Conservation (phyloP, 2,888 invertebrate genomes). For the Flexamia atlantica region DNA sequence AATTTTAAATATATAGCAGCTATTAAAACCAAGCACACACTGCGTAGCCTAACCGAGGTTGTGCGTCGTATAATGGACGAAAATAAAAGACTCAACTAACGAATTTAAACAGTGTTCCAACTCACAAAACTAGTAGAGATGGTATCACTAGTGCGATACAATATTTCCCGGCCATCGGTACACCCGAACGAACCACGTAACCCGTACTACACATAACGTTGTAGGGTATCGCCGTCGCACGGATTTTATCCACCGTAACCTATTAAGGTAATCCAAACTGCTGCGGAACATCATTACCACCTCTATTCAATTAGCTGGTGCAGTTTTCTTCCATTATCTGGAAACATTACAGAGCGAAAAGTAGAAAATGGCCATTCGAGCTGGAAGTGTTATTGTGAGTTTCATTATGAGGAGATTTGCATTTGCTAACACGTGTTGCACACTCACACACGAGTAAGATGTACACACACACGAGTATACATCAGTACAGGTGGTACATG, state of each 20-base stretch:
- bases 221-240: neutral
- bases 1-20: too few relatives aligned
- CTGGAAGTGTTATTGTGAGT: slow-evolving; percentile 18
- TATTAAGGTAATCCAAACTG: slow-evolving; percentile 40
- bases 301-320: slow-evolving; percentile 25
- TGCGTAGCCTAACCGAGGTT: too few relatives aligned
- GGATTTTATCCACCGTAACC: slow-evolving; percentile 5
- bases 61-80: too few relatives aligned
- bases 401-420: slow-evolving; percentile 4
- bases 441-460: neutral
- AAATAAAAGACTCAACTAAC: too few relatives aligned
- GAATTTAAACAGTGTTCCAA: neutral
- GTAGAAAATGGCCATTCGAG: slow-evolving; percentile 7
- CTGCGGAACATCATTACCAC: neutral
- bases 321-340: slow-evolving; percentile 31
- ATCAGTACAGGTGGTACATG: neutral
- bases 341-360: slow-evolving; percentile 31
- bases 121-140: neutral
- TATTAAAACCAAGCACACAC: too few relatives aligned
- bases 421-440: slow-evolving; percentile 24
- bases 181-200: neutral
- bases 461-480: neutral
- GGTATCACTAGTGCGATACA: neutral
- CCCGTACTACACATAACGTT: neutral
- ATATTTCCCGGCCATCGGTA: neutral